Evolutionary conservation across 1,140 invertebrate genomes (phyloP).

Genomic region (Oedothorax gibbosus): DNA sequence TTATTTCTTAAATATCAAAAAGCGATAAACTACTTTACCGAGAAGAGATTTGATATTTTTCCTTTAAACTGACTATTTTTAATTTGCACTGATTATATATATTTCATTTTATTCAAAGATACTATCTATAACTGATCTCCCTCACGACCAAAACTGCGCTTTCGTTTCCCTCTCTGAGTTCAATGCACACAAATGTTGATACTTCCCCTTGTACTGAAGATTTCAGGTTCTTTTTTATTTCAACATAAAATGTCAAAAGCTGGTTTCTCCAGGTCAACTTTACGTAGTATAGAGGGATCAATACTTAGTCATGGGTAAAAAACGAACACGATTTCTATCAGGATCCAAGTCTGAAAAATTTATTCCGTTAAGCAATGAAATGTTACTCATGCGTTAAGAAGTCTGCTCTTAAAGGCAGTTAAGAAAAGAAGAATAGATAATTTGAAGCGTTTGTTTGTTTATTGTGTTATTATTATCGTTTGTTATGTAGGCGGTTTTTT

Average conservation of each 20-base stretch:
- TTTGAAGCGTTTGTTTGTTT: too few relatives aligned
- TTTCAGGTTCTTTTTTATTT: constrained; percentile 13
- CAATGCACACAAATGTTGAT: neutral
- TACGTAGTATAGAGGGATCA: constrained; percentile 21
- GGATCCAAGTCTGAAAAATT: constrained; percentile 6
- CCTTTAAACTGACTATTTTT: too few relatives aligned
- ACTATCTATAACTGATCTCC: too few relatives aligned
- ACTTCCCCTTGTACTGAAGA: neutral
- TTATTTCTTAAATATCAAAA: too few relatives aligned
- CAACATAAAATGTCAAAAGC: constrained; percentile 18
- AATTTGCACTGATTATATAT: too few relatives aligned
- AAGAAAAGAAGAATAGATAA: too few relatives aligned
- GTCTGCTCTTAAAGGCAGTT: neutral
- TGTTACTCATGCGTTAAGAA: constrained; percentile 30
- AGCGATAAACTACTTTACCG: too few relatives aligned
- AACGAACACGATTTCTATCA: constrained; percentile 15
- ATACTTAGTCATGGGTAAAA: constrained; percentile 30
- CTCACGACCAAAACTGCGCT: too few relatives aligned
- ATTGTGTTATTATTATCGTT: too few relatives aligned
- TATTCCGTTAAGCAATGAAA: constrained; percentile 25
- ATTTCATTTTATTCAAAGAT: too few relatives aligned
- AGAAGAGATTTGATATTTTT: too few relatives aligned
- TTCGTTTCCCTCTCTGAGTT: neutral
- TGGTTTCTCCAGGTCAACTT: constrained; percentile 25
- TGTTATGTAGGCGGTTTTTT: too few relatives aligned